Percentiles rank a stretch among this genome's conserved stretches.
phyloP scores from a whole-genome alignment of 2,797 vertebrate genomes.

The Eidolon dupreanum region DNA sequence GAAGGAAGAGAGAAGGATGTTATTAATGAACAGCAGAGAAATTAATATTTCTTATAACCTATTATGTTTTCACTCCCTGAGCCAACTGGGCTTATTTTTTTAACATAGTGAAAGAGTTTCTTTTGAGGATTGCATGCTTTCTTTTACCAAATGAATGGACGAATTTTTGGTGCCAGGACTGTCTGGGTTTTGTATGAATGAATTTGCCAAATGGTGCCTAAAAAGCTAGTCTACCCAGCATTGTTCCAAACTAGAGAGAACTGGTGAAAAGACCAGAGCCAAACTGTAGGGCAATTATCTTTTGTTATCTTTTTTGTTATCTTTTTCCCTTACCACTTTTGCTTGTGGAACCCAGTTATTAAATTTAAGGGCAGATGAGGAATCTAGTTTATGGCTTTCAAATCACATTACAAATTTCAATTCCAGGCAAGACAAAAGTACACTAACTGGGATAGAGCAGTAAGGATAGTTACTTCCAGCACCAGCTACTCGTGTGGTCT shows the following conservation, averaged over 20 bases:
- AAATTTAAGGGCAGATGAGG: not conserved
- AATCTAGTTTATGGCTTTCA: not conserved
- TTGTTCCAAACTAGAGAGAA: not conserved
- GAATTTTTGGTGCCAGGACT: not conserved
- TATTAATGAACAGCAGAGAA: not conserved
- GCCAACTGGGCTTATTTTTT: not conserved
- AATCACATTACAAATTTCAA: not conserved
- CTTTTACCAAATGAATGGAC: not conserved
- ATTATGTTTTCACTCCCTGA: not conserved
- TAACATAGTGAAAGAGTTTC: not conserved
- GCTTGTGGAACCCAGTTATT: not conserved
- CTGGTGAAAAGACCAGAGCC: not conserved
- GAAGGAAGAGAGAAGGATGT: not conserved
- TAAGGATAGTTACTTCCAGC: not conserved
- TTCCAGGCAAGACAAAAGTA: not conserved
- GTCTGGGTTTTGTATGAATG: not conserved
- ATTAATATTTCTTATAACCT: not conserved
- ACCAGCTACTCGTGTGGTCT: not conserved
- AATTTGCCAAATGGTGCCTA: not conserved
- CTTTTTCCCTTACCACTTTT: not conserved
- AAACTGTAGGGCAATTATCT: not conserved
- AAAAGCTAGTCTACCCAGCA: not conserved
- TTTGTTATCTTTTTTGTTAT: constrained; percentile 20
- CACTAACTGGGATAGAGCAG: not conserved
- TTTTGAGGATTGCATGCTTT: not conserved